Evolutionary conservation across 2,888 invertebrate species (phyloP), one percentile per base, ranked within the genome.

Genomic region (Tetanocera ferruginea): DNA sequence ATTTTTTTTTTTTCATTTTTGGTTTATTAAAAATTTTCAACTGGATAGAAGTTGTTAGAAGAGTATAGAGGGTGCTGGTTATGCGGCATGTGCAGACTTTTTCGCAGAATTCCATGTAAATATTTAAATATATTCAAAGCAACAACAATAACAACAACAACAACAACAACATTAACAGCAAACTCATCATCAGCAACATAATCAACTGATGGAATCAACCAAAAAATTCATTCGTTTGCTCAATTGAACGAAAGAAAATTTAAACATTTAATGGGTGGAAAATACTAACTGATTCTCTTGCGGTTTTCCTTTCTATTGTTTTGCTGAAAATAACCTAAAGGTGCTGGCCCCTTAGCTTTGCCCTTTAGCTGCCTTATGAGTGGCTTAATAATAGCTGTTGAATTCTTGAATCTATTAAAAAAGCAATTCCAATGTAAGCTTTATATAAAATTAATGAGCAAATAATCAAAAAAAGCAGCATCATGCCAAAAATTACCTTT

Each of bases 1-100:
- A 57, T 73, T 73, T 73, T 57, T 73, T 73, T 66, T 66, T 73
- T 77, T 73, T 62, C 9, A 51, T 66, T 51, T 62, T 77, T 31
- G 52, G 66, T 34, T 37, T n/a, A 67, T 43, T 19, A 11, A 23
- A 28, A 60, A 28, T n/a, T 8, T n/a, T 23, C n/a, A 55, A n/a
- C 25, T 62, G 62, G 1, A 31, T 62, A 25, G 62, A 25, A 5
- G n/a, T 23, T 55, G 55, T 62, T 14, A 25, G 62, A 25, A 11
- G 11, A 2, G 31, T 28, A 3, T 62, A n/a, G 55, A 25, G 19
- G 23, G 19, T 8, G 19, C 2, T 19, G 57, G 19, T 57, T 19
- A 14, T 0, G 19, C 14, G 6, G 43, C 43, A 37, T 6, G 4
- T 37, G 37, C 37, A 8, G 8, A 37, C 37, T 37, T 43, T 6